A percentile compares a stretch with the other conserved stretches of the same genome.
phyloP scores from a whole-genome alignment of 1,140 invertebrate species.

The Tetramorium alpestre region DNA sequence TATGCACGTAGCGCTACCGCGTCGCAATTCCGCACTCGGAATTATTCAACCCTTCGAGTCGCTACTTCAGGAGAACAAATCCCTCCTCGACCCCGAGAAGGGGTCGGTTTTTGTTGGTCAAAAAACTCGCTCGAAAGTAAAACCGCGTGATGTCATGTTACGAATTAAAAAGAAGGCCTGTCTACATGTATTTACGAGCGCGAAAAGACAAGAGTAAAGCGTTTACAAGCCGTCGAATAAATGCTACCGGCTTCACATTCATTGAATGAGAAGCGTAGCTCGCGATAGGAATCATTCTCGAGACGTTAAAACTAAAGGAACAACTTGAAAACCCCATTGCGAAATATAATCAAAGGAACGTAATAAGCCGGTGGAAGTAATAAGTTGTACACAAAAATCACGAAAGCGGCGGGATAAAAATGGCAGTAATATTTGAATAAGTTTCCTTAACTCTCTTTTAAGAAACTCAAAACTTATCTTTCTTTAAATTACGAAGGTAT shows the following conservation, averaged over 20 bases:
- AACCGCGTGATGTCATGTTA: slow-evolving; percentile 38
- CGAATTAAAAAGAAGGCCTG: slow-evolving; percentile 35
- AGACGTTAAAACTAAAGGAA: background rate
- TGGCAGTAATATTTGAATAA: background rate
- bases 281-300: background rate
- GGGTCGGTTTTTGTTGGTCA: slow-evolving; percentile 41
- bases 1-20: slow-evolving; percentile 50
- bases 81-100: slow-evolving; percentile 62
- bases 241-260: background rate
- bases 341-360: background rate
- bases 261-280: slow-evolving; percentile 13
- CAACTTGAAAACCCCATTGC: background rate
- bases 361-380: background rate
- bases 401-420: background rate
- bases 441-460: background rate
- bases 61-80: slow-evolving; percentile 44
- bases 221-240: background rate
- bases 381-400: background rate
- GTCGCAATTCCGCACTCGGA: slow-evolving; percentile 7
- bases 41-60: slow-evolving; percentile 66
- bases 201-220: slow-evolving; percentile 14
- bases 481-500: background rate
- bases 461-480: background rate
- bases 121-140: slow-evolving; percentile 39
- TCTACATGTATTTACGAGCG: slow-evolving; percentile 7